A percentile compares a stretch with the other conserved stretches of the same genome.
Evolutionary conservation across 1,140 invertebrate genomes (phyloP).

Genomic region (Muscidifurax raptorellus): DNA sequence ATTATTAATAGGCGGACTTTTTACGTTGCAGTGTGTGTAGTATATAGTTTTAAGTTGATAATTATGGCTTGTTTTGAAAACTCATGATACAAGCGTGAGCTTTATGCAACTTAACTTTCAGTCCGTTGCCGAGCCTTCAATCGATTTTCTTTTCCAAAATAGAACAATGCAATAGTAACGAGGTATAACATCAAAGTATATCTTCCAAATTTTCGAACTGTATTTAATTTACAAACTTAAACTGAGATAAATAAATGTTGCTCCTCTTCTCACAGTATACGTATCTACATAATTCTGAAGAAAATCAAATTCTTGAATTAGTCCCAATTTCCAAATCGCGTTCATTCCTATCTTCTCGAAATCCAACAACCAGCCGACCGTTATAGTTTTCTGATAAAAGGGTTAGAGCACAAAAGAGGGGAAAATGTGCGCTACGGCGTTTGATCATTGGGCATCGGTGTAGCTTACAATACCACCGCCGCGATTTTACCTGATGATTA

Average conservation of each 20-base stretch:
- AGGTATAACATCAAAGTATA: neutral
- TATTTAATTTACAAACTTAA: neutral
- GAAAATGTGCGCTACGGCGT: neutral
- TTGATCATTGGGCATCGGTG: slow-evolving; percentile 12
- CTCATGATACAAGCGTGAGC: too few relatives aligned
- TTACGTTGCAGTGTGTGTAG: too few relatives aligned
- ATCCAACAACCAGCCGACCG: slow-evolving; percentile 1
- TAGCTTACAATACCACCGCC: neutral
- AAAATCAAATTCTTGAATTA: too few relatives aligned
- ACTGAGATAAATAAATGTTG: neutral
- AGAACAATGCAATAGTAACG: too few relatives aligned
- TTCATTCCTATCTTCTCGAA: neutral
- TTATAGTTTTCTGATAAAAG: slow-evolving; percentile 15
- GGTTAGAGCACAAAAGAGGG: neutral
- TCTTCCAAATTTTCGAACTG: slow-evolving; percentile 6
- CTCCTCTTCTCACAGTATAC: too few relatives aligned
- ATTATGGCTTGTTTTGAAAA: too few relatives aligned
- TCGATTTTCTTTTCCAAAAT: too few relatives aligned
- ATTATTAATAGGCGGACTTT: neutral
- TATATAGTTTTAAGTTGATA: neutral
- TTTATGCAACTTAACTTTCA: too few relatives aligned
- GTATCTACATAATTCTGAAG: too few relatives aligned
- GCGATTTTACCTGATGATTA: neutral
- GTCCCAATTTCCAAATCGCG: neutral
- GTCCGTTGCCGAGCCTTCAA: too few relatives aligned